phyloP scores from a whole-genome alignment of 2,888 invertebrate species.

The Drosophila stalkeri region DNA sequence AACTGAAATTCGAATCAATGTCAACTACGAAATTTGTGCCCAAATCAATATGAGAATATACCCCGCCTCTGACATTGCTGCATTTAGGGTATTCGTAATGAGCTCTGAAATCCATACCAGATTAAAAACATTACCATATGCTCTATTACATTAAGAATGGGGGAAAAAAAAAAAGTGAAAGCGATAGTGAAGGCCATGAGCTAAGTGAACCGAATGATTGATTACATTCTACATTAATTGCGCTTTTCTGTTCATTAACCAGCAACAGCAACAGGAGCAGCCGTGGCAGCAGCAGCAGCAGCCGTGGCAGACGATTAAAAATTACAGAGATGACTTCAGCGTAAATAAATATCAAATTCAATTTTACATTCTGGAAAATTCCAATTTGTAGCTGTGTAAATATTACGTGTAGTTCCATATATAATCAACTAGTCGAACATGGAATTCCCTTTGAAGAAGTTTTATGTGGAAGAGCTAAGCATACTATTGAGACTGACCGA shows the following conservation, averaged over 20 bases:
- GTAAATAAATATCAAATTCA: conserved; percentile 31
- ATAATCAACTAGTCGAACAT: background rate
- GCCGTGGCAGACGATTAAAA: conserved; percentile 48
- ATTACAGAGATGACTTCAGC: conserved; percentile 59
- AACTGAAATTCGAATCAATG: background rate
- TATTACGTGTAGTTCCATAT: background rate
- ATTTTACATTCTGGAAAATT: conserved; percentile 26
- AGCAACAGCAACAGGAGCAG: conserved; percentile 9
- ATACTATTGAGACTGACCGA: background rate
- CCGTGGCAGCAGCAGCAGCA: background rate
- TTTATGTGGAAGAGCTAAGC: background rate
- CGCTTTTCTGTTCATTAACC: conserved; percentile 73
- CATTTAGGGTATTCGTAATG: conserved; percentile 38
- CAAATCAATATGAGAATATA: background rate
- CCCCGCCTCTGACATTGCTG: background rate
- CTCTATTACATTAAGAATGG: conserved; percentile 32
- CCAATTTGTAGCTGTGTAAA: background rate
- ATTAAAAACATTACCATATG: conserved; percentile 43
- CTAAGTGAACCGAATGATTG: conserved; percentile 78
- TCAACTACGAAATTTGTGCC: background rate
- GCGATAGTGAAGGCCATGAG: conserved; percentile 20
- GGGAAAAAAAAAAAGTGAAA: background rate
- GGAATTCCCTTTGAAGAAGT: background rate
- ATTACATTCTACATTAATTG: conserved; percentile 76
- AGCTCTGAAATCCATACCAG: conserved; percentile 49